Conservation (phyloP, 1,140 invertebrate genomes). For the Rhyzopertha dominica region DNA sequence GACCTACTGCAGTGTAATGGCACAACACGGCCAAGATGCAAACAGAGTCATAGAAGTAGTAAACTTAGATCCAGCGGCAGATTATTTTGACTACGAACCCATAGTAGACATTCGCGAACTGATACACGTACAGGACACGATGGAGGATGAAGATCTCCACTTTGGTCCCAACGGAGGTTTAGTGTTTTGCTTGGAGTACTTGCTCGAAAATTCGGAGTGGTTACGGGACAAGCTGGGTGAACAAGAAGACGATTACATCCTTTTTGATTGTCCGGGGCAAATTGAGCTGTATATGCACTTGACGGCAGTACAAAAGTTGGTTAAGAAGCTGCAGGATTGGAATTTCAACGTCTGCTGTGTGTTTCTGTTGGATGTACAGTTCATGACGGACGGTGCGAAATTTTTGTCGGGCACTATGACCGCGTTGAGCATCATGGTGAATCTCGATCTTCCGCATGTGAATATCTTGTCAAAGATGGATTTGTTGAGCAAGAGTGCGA, state of each 20-base stretch:
- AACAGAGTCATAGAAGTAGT: constrained; percentile 79
- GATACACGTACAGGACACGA: constrained; percentile 92
- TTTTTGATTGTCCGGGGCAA: constrained; percentile 99
- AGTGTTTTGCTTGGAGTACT: constrained; percentile 89
- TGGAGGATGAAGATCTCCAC: constrained; percentile 92
- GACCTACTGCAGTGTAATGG: constrained; percentile 89
- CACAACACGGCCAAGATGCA: constrained; percentile 72
- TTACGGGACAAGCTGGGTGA: constrained; percentile 76
- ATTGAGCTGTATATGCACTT: constrained; percentile 98
- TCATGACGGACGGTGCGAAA: constrained; percentile 93
- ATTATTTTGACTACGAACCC: constrained; percentile 89
- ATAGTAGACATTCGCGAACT: constrained; percentile 87
- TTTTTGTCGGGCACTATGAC: constrained; percentile 94
- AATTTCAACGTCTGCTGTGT: constrained; percentile 89
- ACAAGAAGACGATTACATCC: constrained; percentile 85
- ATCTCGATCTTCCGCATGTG: constrained; percentile 89
- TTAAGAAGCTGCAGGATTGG: constrained; percentile 76
- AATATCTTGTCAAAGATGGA: constrained; percentile 97
- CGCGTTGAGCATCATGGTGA: constrained; percentile 94
- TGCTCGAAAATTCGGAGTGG: constrained; percentile 90
- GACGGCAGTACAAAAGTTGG: constrained; percentile 78
- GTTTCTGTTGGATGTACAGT: constrained; percentile 93
- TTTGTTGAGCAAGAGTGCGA: constrained; percentile 75
- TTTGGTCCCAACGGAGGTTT: constrained; percentile 89
- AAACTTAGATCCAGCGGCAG: constrained; percentile 97